Conservation (phyloP, 2,888 invertebrate species). For the Lottia gigantea region DNA sequence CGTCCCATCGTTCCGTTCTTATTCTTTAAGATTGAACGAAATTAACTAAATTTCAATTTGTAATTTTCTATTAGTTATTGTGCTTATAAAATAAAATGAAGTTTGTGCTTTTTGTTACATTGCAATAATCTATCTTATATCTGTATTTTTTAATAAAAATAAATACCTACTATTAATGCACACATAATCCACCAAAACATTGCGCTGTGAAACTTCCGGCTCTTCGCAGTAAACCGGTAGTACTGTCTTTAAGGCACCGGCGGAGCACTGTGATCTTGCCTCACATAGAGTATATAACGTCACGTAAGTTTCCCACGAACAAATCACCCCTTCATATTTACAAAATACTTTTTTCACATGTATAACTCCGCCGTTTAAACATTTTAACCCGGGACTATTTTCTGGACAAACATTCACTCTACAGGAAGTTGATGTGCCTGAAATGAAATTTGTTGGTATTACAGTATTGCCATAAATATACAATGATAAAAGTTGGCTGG, state of each 20-base stretch:
- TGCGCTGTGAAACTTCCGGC: constrained; percentile 10
- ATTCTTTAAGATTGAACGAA: too few relatives aligned
- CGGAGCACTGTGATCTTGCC: constrained; percentile 25
- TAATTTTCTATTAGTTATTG: too few relatives aligned
- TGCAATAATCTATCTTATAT: too few relatives aligned
- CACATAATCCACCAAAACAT: constrained; percentile 29
- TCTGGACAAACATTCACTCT: constrained; percentile 28
- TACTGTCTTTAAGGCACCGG: constrained; percentile 27
- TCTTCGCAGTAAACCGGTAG: constrained; percentile 24
- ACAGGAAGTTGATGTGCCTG: constrained; percentile 16
- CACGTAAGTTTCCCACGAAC: constrained; percentile 25
- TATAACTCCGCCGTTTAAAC: constrained; percentile 22
- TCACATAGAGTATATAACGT: constrained; percentile 31
- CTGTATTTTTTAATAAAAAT: background rate
- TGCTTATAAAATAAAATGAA: too few relatives aligned
- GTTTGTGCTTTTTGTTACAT: too few relatives aligned
- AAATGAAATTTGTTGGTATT: background rate
- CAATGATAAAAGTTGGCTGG: too few relatives aligned
- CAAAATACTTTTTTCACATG: constrained; percentile 28
- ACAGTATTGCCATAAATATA: too few relatives aligned
- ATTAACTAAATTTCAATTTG: too few relatives aligned
- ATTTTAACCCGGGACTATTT: constrained; percentile 24
- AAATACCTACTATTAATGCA: constrained; percentile 29
- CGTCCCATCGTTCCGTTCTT: too few relatives aligned
- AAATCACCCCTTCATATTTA: constrained; percentile 7